These are phyloP conservation scores for Exephanes ischioxanthus DNA, from an alignment of 2,888 invertebrate species.

Conservation along the genomic window DNA sequence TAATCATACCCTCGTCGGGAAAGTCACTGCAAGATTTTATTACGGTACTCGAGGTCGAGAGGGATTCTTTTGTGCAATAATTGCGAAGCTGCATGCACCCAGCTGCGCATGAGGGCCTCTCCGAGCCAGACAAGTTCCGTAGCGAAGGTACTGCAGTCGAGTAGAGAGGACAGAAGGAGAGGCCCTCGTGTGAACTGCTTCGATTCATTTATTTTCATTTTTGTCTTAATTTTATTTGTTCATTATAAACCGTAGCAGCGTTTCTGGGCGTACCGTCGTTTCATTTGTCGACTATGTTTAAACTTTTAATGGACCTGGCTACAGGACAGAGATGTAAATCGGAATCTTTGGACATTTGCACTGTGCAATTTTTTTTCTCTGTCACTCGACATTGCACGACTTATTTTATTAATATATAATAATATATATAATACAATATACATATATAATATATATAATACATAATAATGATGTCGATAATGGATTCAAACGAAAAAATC, in stretches of 20 bases:
- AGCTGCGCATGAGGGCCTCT: constrained; percentile 11
- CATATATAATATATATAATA: too few relatives aligned
- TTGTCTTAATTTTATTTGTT: not conserved
- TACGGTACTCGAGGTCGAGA: constrained; percentile 6
- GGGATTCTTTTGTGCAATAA: constrained; percentile 10
- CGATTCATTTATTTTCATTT: constrained; percentile 14
- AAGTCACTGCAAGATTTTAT: constrained; percentile 20
- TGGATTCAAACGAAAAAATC: too few relatives aligned
- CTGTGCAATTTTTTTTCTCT: not conserved
- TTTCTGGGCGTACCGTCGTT: not conserved
- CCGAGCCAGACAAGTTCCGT: constrained; percentile 17
- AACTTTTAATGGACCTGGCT: constrained; percentile 8
- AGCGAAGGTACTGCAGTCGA: not conserved
- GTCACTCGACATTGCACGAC: too few relatives aligned
- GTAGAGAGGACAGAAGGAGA: constrained; percentile 6
- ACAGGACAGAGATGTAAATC: not conserved
- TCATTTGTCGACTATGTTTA: not conserved
- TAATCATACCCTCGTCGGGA: constrained; percentile 5
- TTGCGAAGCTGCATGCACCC: constrained; percentile 6
- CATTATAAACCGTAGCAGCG: not conserved
- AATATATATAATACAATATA: too few relatives aligned
- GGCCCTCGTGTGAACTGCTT: constrained; percentile 15
- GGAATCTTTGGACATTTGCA: not conserved
- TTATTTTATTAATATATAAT: too few relatives aligned
- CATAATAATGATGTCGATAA: too few relatives aligned